Percentiles rank a stretch among this genome's conserved stretches.
Conservation (phyloP, 2,113 vertebrate species). For the Neolamprologus brichardi region DNA sequence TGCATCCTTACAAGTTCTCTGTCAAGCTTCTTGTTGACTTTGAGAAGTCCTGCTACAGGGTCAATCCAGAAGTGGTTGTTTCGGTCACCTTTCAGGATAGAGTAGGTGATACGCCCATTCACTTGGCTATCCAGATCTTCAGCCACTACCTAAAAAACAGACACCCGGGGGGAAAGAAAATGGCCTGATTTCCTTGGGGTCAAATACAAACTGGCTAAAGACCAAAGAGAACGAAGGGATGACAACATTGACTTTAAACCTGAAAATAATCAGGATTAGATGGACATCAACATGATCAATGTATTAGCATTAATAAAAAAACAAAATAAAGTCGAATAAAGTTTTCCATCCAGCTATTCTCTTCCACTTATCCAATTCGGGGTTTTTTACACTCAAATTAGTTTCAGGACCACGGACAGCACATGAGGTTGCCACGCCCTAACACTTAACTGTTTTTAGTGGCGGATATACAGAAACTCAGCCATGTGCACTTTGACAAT, state of each 20-base stretch:
- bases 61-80: constrained; percentile 89
- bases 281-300: background rate
- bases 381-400: background rate
- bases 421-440: background rate
- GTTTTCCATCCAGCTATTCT: background rate
- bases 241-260: background rate
- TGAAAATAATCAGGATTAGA: background rate
- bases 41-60: constrained; percentile 84
- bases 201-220: background rate
- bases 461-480: background rate
- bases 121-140: constrained; percentile 91
- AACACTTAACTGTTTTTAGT: background rate
- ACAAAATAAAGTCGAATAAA: background rate
- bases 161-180: background rate
- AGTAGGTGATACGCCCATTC: constrained; percentile 88
- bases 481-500: background rate
- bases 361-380: background rate
- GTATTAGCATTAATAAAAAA: background rate
- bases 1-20: constrained; percentile 84
- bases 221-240: background rate
- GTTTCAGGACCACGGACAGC: background rate
- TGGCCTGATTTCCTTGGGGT: background rate
- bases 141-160: constrained; percentile 77
- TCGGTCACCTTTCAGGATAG: constrained; percentile 86
- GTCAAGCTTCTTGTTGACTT: constrained; percentile 92